A percentile compares a stretch with the other conserved stretches of the same genome.
phyloP scores from a whole-genome alignment of 2,888 invertebrate species.

The Bellardia pandia region DNA sequence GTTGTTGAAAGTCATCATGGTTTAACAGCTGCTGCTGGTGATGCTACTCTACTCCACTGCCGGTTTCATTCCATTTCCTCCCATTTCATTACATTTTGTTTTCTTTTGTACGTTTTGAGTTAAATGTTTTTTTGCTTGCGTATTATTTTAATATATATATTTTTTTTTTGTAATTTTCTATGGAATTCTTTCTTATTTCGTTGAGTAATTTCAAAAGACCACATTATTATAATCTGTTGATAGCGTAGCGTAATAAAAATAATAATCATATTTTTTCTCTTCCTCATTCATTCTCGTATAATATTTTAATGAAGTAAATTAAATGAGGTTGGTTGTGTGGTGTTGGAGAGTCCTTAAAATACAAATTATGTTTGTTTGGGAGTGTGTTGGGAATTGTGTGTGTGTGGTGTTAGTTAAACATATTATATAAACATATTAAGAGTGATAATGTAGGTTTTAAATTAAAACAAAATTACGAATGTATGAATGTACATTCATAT shows the following conservation, averaged over 20 bases:
- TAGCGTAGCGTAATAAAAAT: slow-evolving; percentile 56
- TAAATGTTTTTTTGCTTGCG: slow-evolving; percentile 6
- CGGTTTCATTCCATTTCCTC: background rate
- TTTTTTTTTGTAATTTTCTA: background rate
- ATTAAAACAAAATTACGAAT: slow-evolving; percentile 48
- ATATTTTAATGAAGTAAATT: slow-evolving; percentile 59
- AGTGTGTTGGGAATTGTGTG: background rate
- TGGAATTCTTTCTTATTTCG: slow-evolving; percentile 37
- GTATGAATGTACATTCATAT: background rate
- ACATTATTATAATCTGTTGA: slow-evolving; percentile 64
- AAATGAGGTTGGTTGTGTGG: slow-evolving; percentile 4
- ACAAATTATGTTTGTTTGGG: background rate
- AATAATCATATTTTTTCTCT: slow-evolving; percentile 42
- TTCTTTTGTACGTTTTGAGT: slow-evolving; percentile 27
- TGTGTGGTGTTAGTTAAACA: slow-evolving; percentile 27
- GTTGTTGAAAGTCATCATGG: slow-evolving; percentile 62
- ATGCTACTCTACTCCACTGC: background rate
- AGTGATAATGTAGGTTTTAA: slow-evolving; percentile 61
- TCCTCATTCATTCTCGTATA: slow-evolving; percentile 27
- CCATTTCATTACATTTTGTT: slow-evolving; percentile 36
- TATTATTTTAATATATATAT: too few species aligned
- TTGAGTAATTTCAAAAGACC: slow-evolving; percentile 56
- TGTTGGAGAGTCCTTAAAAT: background rate
- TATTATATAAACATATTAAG: slow-evolving; percentile 53
- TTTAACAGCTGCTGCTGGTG: slow-evolving; percentile 28